Evolutionary conservation across 2,113 vertebrate species (phyloP).

Genomic region (Eulemur macaco): DNA sequence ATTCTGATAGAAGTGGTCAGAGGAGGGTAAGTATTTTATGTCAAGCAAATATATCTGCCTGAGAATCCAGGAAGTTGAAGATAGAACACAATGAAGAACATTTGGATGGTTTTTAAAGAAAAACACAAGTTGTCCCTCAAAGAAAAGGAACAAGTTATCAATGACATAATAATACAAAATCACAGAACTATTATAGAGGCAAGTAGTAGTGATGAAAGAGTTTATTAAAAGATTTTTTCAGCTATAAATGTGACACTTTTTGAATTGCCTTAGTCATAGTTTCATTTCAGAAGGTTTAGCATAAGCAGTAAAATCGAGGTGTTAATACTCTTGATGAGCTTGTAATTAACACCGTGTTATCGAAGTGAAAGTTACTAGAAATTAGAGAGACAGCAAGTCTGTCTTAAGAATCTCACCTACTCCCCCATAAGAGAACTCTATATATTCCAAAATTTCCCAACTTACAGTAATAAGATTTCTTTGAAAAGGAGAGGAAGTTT

Average conservation of each 20-base stretch:
- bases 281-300: constrained; percentile 1
- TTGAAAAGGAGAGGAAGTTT: not conserved
- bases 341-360: not conserved
- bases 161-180: not conserved
- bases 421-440: not conserved
- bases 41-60: not conserved
- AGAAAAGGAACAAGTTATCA: constrained; percentile 10
- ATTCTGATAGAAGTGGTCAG: not conserved
- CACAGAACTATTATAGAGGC: not conserved
- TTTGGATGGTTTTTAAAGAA: not conserved
- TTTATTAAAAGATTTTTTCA: not conserved
- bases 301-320: not conserved
- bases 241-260: not conserved
- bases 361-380: not conserved
- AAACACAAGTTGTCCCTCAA: not conserved
- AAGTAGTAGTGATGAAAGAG: not conserved
- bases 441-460: not conserved
- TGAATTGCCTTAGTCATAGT: not conserved
- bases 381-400: not conserved
- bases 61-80: not conserved
- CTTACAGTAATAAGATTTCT: not conserved
- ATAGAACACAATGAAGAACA: not conserved
- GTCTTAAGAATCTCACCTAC: not conserved
- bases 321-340: not conserved
- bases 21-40: not conserved